These are phyloP conservation scores for Patella pellucida DNA, from an alignment of 2,888 invertebrate genomes.

Conservation along the genomic window DNA sequence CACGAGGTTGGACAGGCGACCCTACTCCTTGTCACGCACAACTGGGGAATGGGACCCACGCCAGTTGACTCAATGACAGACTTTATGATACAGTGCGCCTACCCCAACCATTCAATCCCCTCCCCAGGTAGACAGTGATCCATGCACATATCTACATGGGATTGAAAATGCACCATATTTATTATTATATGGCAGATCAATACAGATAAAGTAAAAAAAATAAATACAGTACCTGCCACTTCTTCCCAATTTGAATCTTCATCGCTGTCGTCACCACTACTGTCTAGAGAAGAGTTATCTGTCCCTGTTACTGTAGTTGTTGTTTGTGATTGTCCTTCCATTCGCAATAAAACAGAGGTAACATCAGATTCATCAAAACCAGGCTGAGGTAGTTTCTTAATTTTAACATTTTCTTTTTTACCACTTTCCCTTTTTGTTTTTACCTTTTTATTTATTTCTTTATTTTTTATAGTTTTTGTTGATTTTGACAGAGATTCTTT, in stretches of 20 bases:
- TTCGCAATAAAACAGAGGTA: conserved; percentile 43
- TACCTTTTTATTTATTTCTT: background rate
- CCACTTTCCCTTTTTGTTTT: background rate
- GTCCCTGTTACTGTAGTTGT: conserved; percentile 15
- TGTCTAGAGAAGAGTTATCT: conserved; percentile 22
- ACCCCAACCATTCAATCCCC: too few relatives aligned
- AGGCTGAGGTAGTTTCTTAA: background rate
- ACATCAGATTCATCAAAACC: conserved; percentile 44
- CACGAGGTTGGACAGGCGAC: too few relatives aligned
- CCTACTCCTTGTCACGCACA: too few relatives aligned
- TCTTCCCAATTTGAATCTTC: conserved; percentile 80
- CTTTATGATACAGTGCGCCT: too few relatives aligned
- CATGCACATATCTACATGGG: too few relatives aligned
- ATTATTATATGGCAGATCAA: too few relatives aligned
- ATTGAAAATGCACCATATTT: too few relatives aligned
- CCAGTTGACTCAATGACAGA: too few relatives aligned
- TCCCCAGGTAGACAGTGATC: too few relatives aligned
- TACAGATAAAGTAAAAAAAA: too few relatives aligned
- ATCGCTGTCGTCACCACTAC: conserved; percentile 28
- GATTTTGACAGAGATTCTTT: background rate
- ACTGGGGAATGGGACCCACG: too few relatives aligned
- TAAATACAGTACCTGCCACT: conserved; percentile 74
- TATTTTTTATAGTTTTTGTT: background rate
- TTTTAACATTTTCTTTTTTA: conserved; percentile 3
- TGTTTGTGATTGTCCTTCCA: conserved; percentile 41